Base-by-base conservation (phyloP, 1,140 invertebrate genomes). In the Bombus cullumanus region DNA sequence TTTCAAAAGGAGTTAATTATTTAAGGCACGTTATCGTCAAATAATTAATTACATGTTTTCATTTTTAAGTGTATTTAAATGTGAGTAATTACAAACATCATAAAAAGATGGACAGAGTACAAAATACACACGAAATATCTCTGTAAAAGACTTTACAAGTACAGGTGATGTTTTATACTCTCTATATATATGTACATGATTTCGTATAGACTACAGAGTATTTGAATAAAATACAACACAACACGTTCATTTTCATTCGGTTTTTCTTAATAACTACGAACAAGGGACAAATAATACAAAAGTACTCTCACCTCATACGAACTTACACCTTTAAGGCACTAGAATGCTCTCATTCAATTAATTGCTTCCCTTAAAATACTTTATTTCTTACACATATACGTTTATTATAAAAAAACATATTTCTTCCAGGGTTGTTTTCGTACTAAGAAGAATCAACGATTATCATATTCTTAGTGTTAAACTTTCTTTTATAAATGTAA, bases 311-410 rank as follows among this genome's bases (percentile, higher is more conserved):
- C 4, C 22, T 82, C 39, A 25, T 72, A 25, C 34, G 3, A 77
- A 83, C 1, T 37, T 77, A 76, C 6, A 22, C 39, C 76, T 78
- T 68, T 41, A 85, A 85, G 83, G 83, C 83, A 85, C 83, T 72
- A 34, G 83, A 85, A 85, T 85, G 83, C 83, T 37, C n/a, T 53
- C 47, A 66, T 71, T 71, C 13, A 10, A 57, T 57, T 39, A 31
- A 57, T 77, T 31, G 31, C 39, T 82, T 71, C 5, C 28, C 47
- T 57, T 71, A 79, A 62, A 79, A 43, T 84, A 79, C 10, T 31
- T 69, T 76, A 8, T 47, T 31, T 39, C 73, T 41, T 83, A 83
- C 12, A 15, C 22, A 18, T 22, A 13, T 41, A 57, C 34, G n/a
- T 79, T 59, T 71, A 31, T 71, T 71, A 84, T 62, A 71, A 84